Evolutionary conservation across 2,113 vertebrate species (phyloP).

Genomic region (Hypomesus transpacificus): DNA sequence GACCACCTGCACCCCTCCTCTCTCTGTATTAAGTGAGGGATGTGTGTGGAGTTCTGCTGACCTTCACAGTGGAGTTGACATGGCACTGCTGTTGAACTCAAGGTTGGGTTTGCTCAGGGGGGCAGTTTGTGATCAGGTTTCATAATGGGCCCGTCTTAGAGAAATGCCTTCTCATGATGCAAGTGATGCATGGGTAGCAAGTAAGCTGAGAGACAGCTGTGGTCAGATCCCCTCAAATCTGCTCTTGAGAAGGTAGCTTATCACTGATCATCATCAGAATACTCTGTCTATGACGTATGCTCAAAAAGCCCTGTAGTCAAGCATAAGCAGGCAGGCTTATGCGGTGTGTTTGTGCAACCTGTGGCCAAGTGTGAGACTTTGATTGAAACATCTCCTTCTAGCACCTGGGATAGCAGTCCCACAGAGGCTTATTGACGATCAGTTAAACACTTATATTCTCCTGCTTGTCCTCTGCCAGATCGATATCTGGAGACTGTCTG

Average conservation of each 20-base stretch:
- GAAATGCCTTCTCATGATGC: background rate
- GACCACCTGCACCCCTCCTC: conserved; percentile 14
- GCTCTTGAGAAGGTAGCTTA: background rate
- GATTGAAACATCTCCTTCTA: conserved; percentile 28
- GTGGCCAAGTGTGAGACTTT: conserved; percentile 7
- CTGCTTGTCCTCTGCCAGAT: conserved; percentile 8
- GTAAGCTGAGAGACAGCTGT: background rate
- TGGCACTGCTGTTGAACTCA: conserved; percentile 7
- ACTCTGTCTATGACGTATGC: background rate
- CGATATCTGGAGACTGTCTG: background rate
- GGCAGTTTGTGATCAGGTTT: conserved; percentile 6
- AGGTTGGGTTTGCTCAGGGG: conserved; percentile 2
- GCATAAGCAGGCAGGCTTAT: background rate
- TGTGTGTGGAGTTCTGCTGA: background rate
- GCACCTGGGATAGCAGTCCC: conserved; percentile 7
- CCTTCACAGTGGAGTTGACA: conserved; percentile 6
- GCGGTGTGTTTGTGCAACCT: conserved; percentile 3
- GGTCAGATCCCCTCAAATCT: background rate
- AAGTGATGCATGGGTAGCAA: background rate
- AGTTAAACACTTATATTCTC: conserved; percentile 33
- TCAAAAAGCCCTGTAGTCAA: background rate
- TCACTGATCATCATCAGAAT: conserved; percentile 1
- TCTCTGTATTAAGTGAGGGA: conserved; percentile 17
- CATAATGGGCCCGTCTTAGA: background rate
- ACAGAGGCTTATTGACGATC: conserved; percentile 27